Evolutionary conservation across 2,113 vertebrate genomes (phyloP).

Genomic region (Equus quagga): DNA sequence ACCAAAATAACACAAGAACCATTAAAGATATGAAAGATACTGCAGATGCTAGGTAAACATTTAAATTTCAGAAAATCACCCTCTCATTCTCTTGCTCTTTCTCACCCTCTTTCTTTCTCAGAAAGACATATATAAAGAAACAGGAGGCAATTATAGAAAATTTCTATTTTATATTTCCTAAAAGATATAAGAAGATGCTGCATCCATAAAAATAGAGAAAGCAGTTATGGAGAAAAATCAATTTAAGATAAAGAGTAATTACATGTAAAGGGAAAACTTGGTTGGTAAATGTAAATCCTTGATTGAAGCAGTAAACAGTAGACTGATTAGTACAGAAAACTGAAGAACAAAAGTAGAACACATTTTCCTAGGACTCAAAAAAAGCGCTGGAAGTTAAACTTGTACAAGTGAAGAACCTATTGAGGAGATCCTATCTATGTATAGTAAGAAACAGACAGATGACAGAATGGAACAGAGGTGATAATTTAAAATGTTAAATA

Average conservation of each 20-base stretch:
- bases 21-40: not conserved
- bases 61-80: not conserved
- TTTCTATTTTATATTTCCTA: constrained; percentile 1
- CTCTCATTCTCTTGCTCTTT: not conserved
- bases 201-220: constrained; percentile 73
- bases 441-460: not conserved
- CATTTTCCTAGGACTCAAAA: not conserved
- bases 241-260: constrained; percentile 73
- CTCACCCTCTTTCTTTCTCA: not conserved
- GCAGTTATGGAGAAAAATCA: constrained; percentile 66
- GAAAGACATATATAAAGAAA: not conserved
- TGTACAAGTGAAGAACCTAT: not conserved
- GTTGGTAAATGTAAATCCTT: constrained; percentile 72
- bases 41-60: not conserved
- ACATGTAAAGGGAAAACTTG: constrained; percentile 73
- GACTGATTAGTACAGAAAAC: constrained; percentile 74
- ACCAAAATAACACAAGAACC: not conserved
- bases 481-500: constrained; percentile 20
- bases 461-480: not conserved
- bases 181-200: constrained; percentile 57
- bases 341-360: constrained; percentile 47
- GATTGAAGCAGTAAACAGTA: constrained; percentile 77
- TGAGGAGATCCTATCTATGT: not conserved
- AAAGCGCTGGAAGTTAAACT: not conserved
- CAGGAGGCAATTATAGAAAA: constrained; percentile 10